phyloP scores from a whole-genome alignment of 2,888 invertebrate genomes.

The Cantharis flavilabris region DNA sequence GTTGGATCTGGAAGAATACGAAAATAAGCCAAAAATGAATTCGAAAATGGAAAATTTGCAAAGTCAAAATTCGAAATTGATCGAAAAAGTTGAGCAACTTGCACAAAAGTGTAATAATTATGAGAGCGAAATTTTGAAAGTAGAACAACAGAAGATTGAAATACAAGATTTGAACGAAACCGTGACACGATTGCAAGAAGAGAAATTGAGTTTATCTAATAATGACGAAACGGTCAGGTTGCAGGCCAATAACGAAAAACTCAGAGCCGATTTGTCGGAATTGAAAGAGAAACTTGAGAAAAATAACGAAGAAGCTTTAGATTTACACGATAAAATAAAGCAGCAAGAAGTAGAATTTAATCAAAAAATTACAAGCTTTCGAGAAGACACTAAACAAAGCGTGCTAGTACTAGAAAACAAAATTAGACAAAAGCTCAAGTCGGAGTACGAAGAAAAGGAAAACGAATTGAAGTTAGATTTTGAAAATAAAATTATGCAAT shows the following conservation, averaged over 20 bases:
- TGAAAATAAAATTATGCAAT: slow-evolving; percentile 40
- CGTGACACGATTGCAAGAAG: slow-evolving; percentile 32
- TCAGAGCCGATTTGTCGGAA: not conserved
- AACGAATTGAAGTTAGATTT: slow-evolving; percentile 41
- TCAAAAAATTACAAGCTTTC: slow-evolving; percentile 56
- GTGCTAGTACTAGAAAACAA: slow-evolving; percentile 46
- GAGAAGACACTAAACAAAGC: slow-evolving; percentile 54
- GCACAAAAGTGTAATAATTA: slow-evolving; percentile 47
- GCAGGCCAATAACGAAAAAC: not conserved
- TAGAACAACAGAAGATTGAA: slow-evolving; percentile 47
- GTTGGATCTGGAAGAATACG: slow-evolving; percentile 40
- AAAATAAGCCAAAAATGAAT: slow-evolving; percentile 32
- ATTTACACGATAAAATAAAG: slow-evolving; percentile 39
- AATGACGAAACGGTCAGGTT: not conserved
- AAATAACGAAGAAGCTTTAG: slow-evolving; percentile 26
- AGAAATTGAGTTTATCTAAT: not conserved
- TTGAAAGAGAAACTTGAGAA: slow-evolving; percentile 26
- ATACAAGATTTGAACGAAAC: slow-evolving; percentile 29
- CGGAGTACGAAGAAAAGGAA: slow-evolving; percentile 41
- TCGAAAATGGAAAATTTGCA: slow-evolving; percentile 49
- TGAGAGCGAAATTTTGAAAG: slow-evolving; percentile 49
- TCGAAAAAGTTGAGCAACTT: slow-evolving; percentile 50
- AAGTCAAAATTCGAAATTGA: slow-evolving; percentile 50
- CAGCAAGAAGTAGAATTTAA: slow-evolving; percentile 57
- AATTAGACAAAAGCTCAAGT: slow-evolving; percentile 42